phyloP scores from a whole-genome alignment of 2,113 vertebrate genomes.

The Ageneiosus marmoratus region DNA sequence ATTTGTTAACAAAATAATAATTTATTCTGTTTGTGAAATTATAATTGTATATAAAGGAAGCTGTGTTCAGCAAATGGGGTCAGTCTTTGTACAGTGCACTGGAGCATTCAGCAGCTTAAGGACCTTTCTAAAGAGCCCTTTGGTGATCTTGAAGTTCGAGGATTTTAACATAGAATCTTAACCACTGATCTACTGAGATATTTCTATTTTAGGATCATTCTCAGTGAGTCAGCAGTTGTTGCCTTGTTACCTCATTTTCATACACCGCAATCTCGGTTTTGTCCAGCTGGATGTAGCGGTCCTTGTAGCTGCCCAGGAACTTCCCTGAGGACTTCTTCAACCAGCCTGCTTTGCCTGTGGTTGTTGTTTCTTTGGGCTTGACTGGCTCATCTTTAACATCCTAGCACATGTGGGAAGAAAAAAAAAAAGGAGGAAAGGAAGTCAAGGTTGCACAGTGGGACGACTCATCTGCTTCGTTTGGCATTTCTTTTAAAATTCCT shows the following conservation, averaged over 20 bases:
- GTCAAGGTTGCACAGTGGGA: constrained; percentile 42
- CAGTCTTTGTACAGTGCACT: neutral
- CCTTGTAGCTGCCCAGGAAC: constrained; percentile 85
- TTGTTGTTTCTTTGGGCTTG: constrained; percentile 67
- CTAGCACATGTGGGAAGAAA: constrained; percentile 52
- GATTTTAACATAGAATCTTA: neutral
- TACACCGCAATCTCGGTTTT: constrained; percentile 83
- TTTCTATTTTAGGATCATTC: neutral
- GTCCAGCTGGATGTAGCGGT: constrained; percentile 86
- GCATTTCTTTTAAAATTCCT: neutral
- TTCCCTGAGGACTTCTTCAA: constrained; percentile 87
- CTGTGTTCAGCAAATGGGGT: neutral
- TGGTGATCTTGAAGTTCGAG: neutral
- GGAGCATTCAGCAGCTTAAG: neutral
- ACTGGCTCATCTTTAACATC: constrained; percentile 76
- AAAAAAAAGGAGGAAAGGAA: constrained; percentile 49
- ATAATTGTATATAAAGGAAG: neutral
- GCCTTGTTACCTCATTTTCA: constrained; percentile 83
- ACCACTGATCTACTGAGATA: neutral
- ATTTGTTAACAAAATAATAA: neutral
- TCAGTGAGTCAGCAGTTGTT: neutral
- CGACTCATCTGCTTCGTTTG: constrained; percentile 42
- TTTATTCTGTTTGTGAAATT: neutral
- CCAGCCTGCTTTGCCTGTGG: constrained; percentile 85
- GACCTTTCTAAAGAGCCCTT: neutral